Evolutionary conservation across 1,140 invertebrate genomes (phyloP).

Genomic region (Drosophila miranda): DNA sequence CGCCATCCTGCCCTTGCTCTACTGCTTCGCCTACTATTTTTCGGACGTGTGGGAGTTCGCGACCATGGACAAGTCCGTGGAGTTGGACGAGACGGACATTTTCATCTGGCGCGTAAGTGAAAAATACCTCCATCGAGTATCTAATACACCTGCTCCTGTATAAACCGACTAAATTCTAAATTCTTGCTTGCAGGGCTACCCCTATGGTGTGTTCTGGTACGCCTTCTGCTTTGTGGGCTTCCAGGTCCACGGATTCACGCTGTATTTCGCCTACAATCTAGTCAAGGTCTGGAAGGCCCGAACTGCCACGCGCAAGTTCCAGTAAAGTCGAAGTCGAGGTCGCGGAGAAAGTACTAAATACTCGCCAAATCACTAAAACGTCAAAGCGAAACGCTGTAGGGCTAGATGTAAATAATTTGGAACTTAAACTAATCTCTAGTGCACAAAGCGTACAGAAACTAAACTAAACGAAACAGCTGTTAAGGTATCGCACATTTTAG

Average conservation of each 20-base stretch:
- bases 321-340: conserved; percentile 57
- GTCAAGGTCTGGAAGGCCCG: conserved; percentile 93
- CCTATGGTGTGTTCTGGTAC: conserved; percentile 97
- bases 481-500: conserved; percentile 71
- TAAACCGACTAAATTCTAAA: conserved; percentile 7
- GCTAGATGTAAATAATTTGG: conserved; percentile 77
- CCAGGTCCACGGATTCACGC: conserved; percentile 95
- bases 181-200: conserved; percentile 88
- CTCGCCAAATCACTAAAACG: conserved; percentile 62
- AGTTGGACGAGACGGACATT: conserved; percentile 86
- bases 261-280: conserved; percentile 94
- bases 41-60: conserved; percentile 92
- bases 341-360: conserved; percentile 56
- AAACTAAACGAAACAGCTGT: conserved; percentile 60
- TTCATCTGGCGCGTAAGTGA: conserved; percentile 90
- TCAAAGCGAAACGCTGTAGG: conserved; percentile 53
- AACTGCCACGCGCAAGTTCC: conserved; percentile 84
- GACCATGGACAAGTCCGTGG: conserved; percentile 86
- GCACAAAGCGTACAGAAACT: conserved; percentile 58
- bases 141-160: not conserved
- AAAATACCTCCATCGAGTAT: not conserved
- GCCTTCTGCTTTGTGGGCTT: conserved; percentile 93
- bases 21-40: conserved; percentile 91
- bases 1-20: conserved; percentile 91
- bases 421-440: conserved; percentile 57